phyloP scores from a whole-genome alignment of 1,140 invertebrate genomes.

The Octopus sinensis region DNA sequence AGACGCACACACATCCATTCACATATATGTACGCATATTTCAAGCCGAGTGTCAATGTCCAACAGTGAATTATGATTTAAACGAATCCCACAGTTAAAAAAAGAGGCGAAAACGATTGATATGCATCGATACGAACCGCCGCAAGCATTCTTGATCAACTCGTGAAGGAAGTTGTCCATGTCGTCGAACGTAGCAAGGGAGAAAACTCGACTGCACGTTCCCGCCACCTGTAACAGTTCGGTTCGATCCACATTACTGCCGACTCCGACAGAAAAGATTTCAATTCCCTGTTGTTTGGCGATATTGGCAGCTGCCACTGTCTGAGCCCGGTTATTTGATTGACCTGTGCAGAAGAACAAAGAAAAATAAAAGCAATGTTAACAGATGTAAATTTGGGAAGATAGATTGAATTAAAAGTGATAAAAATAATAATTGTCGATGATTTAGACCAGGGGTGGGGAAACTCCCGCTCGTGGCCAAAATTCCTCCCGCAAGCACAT shows the following conservation, averaged over 20 bases:
- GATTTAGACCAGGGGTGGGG: too few species aligned
- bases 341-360: neutral
- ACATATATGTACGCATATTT: too few species aligned
- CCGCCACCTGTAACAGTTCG: conserved; percentile 20
- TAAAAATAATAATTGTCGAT: too few species aligned
- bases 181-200: conserved; percentile 27
- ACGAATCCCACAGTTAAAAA: too few species aligned
- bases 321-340: conserved; percentile 8
- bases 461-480: too few species aligned
- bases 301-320: conserved; percentile 17
- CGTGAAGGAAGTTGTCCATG: conserved; percentile 27
- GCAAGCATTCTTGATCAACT: conserved; percentile 32
- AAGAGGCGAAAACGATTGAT: too few species aligned
- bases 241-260: conserved; percentile 23
- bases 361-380: too few species aligned
- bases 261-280: conserved; percentile 29
- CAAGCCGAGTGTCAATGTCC: too few species aligned
- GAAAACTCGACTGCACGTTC: conserved; percentile 28
- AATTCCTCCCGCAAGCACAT: too few species aligned
- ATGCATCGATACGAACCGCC: conserved; percentile 16
- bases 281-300: conserved; percentile 22
- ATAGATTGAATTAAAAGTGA: too few species aligned
- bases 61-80: too few species aligned
- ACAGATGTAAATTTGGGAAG: conserved; percentile 17
- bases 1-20: too few species aligned